Evolutionary conservation across 2,888 invertebrate species (phyloP), one percentile per base, ranked within the genome.

Genomic region (Sthenelais limicola): DNA sequence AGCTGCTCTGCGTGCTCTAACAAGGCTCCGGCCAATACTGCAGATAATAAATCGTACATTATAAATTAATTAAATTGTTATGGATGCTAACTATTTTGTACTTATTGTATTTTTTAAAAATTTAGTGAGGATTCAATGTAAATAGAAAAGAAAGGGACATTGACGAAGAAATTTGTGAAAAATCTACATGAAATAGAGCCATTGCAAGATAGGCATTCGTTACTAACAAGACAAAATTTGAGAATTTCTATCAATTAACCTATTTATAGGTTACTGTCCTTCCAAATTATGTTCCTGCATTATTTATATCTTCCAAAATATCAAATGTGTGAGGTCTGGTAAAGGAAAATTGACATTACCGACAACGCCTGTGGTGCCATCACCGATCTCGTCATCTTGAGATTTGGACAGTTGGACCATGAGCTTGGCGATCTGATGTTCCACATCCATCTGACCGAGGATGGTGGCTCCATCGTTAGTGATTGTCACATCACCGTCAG

Each of bases 391-490:
- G 90, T 98, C 97, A 88, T 99, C 99, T 88, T 99, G 99, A 72
- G 98, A 97, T 88, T 98, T 97, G 32, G 97, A 97, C 74, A 99
- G 89, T 87, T 99, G 97, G 30, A 99, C 99, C 92, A 99, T 93
- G 67, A 99, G 90, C 88, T 98, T 99, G 47, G 97, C 98, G 81
- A 99, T 96, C 91, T 98, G 95, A 87, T 99, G 98, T 33, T 98
- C 97, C 5, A 99, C 96, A 87, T 99, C 98, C 98, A 99, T 99
- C 89, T 95, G 91, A 89, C 97, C 96, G 80, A 99, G 90, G 83
- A 99, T 99, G 0, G 99, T 99, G n/a, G 98, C 98, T 30, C 98
- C 99, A 89, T 99, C 99, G 85, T 99, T 99, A 54, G 98, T 99
- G 49, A 98, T 94, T 0, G 96, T 97, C 0, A 99, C 94, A 81